phyloP scores from a whole-genome alignment of 53 echinoderm and acorn worm genomes.

The Hippasteria phrygiana region DNA sequence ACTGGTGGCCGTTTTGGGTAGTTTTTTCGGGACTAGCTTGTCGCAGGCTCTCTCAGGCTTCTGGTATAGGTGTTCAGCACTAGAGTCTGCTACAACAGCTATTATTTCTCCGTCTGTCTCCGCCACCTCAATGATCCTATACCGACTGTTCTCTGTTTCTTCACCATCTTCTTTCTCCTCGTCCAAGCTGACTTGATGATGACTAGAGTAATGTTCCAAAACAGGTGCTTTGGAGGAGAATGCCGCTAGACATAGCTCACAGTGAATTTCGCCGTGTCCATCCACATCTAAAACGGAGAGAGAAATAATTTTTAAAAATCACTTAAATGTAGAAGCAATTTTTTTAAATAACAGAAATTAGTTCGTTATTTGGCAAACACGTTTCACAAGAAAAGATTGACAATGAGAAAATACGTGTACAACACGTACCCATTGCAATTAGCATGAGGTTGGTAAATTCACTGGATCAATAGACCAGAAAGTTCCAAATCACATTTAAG shows the following conservation, averaged over 20 bases:
- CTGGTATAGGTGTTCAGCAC: neutral
- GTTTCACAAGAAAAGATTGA: neutral
- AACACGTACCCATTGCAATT: neutral
- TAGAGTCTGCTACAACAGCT: constrained; percentile 31
- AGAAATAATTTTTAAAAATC: neutral
- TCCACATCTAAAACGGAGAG: constrained; percentile 26
- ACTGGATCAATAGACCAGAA: too few relatives aligned
- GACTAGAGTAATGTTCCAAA: constrained; percentile 61
- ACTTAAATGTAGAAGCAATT: neutral
- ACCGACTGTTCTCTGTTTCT: neutral
- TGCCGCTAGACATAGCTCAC: constrained; percentile 57
- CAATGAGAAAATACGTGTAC: neutral
- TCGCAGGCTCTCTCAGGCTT: constrained; percentile 8
- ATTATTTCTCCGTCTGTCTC: constrained; percentile 37
- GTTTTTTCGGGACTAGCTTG: neutral
- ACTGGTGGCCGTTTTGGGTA: neutral
- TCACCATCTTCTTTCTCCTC: neutral
- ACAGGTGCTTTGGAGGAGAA: constrained; percentile 21
- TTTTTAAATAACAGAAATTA: neutral
- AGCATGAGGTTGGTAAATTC: too few relatives aligned
- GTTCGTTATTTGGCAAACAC: neutral
- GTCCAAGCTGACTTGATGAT: constrained; percentile 54
- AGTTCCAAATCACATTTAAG: too few relatives aligned
- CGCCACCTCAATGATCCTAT: constrained; percentile 32
- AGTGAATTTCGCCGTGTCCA: neutral